Evolutionary conservation across 2,888 invertebrate genomes (phyloP), one percentile per base, ranked within the genome.

Genomic region (Drosophila picticornis): DNA sequence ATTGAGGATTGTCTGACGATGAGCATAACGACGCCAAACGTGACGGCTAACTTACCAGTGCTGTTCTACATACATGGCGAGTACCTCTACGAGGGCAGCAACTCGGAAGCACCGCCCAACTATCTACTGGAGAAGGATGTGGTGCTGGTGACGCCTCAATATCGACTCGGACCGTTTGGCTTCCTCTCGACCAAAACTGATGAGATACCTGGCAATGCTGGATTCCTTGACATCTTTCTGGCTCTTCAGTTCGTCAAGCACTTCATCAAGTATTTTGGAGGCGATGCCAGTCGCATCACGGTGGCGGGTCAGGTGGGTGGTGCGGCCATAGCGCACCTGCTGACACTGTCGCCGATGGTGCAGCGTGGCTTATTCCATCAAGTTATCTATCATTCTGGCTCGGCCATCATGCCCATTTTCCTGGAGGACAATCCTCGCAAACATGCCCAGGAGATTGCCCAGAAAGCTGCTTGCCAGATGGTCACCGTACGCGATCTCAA

Each of bases 221-320:
- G 94, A 0, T 91, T 95, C 9, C 89, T 94, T 56, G 95, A 95
- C 77, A 93, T 94, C 38, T 91, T 94, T 40, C 72, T 94, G 61
- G 94, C 94, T 0, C 83, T 95, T 56, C 89, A 94, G 59, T 95
- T 94, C 27, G 90, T 93, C 9, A 92, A 94, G 57, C 92, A 94
- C 77, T 92, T 92, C 27, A 94, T 94, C n/a, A 80, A 84, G 34
- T 78, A 91, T 65, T 95, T 95, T 75, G 94, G 94, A 13, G 95
- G 95, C 0, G 94, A 95, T 87, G 91, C 94, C 1, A 74, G 75
- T 16, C 90, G 86, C 31, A 93, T 95, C 0, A 95, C 95, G 0
- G 87, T 95, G 16, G 93, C 94, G 40, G 95, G 95, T 0, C 94
- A 95, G 80, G 94, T 94, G 76, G 94, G 94, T 2, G 95, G 95